These are phyloP conservation scores for Vireo griseus DNA, from an alignment of 2,797 vertebrate genomes.

Conservation along the genomic window DNA sequence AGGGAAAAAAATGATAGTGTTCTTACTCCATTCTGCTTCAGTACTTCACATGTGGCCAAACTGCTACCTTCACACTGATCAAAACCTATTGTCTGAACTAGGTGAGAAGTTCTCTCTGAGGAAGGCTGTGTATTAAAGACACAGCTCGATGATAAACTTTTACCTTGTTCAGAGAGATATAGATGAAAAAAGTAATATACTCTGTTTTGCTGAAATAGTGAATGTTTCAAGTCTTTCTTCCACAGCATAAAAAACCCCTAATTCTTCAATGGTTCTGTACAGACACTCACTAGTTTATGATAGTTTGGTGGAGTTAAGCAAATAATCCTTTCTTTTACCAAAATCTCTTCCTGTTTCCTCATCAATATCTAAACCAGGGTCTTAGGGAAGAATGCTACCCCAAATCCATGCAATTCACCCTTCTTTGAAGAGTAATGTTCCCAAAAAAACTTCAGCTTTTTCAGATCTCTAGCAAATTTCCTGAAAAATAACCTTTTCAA, in stretches of 20 bases:
- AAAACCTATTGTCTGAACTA: background rate
- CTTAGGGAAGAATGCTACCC: background rate
- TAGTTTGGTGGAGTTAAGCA: background rate
- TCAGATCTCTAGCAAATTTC: background rate
- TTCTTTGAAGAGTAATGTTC: background rate
- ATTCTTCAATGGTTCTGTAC: background rate
- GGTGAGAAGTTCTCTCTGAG: background rate
- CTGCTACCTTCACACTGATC: background rate
- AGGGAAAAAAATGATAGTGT: background rate
- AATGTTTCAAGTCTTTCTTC: background rate
- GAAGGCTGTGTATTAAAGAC: background rate
- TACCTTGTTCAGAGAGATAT: background rate
- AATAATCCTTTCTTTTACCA: background rate
- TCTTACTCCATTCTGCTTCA: background rate
- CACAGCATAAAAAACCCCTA: background rate
- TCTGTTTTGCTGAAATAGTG: background rate
- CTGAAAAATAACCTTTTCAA: background rate
- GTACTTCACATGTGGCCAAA: background rate
- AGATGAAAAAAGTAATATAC: background rate
- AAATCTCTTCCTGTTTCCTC: background rate
- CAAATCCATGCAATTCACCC: background rate
- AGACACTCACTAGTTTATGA: background rate
- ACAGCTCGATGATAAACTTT: background rate
- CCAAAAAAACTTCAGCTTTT: background rate
- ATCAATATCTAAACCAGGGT: background rate